A percentile compares a stretch with the other conserved stretches of the same genome.
These are phyloP conservation scores for Tribolium freemani DNA, from an alignment of 2,888 invertebrate species.

Conservation along the genomic window DNA sequence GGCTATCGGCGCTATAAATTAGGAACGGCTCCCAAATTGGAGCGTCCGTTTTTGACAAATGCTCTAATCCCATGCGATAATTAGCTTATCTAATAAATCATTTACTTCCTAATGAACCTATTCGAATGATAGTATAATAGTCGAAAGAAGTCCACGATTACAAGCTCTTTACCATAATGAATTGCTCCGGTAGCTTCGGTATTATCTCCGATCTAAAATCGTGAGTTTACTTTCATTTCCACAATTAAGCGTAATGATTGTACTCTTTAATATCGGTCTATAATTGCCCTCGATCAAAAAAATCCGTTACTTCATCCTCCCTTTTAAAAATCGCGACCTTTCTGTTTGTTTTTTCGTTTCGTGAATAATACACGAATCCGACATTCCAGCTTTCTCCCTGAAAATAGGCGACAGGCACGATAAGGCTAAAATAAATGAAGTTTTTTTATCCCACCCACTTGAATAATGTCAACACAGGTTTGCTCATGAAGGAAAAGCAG, in stretches of 20 bases:
- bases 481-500: slow-evolving; percentile 20
- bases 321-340: slow-evolving; percentile 1
- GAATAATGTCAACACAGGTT: slow-evolving; percentile 26
- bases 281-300: slow-evolving; percentile 43
- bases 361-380: slow-evolving; percentile 29
- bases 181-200: slow-evolving; percentile 47
- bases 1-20: not conserved
- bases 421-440: slow-evolving; percentile 20
- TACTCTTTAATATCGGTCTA: slow-evolving; percentile 39
- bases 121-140: slow-evolving; percentile 28
- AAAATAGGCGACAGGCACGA: slow-evolving; percentile 19
- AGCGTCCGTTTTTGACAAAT: slow-evolving; percentile 21
- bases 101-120: slow-evolving; percentile 41
- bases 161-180: slow-evolving; percentile 45
- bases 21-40: slow-evolving; percentile 1
- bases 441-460: slow-evolving; percentile 31
- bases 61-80: slow-evolving; percentile 21
- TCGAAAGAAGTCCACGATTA: slow-evolving; percentile 41
- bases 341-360: not conserved
- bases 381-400: slow-evolving; percentile 24
- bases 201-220: slow-evolving; percentile 50
- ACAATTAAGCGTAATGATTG: slow-evolving; percentile 55
- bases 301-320: slow-evolving; percentile 16
- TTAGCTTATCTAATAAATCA: slow-evolving; percentile 38
- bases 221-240: slow-evolving; percentile 54